Base-by-base conservation (phyloP, 1,140 invertebrate species). In the Drosophila sturtevanti region DNA sequence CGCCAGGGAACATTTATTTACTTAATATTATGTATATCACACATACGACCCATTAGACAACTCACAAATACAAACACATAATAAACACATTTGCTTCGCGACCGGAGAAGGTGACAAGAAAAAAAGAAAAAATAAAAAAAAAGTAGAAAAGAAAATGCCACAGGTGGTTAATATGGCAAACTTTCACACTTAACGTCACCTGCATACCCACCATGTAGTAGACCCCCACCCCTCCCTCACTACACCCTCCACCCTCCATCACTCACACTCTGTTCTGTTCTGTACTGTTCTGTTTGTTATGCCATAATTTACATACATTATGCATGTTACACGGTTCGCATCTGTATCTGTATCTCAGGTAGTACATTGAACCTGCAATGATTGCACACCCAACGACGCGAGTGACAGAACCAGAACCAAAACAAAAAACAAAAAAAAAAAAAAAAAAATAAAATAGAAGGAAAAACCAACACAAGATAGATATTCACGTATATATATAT, bases 221-320 rank as follows among this genome's bases (percentile, higher is more conserved):
- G n/a, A 4, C 38, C 7, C 38, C 38, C 38, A n/a, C n/a, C n/a
- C n/a, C n/a, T n/a, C n/a, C n/a, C n/a, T n/a, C n/a, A n/a, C n/a
- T n/a, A n/a, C n/a, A n/a, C n/a, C n/a, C n/a, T n/a, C n/a, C 12
- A 24, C 63, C 51, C 27, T 4, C 51, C 38, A 48, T n/a, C 31
- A 7, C 38, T 35, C 27, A 12, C 11, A 9, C 55, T 58, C 2
- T 38, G 61, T 54, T 63, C n/a, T 41, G 44, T 41, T 22, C 56
- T 48, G 63, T 54, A 63, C 56, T 71, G 34, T n/a, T n/a, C n/a
- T 68, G 54, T 73, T 71, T 73, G 68, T 79, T 89, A 77, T 87
- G 68, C 67, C 72, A 82, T 89, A 82, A 87, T 87, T 87, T 87
- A 79, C 84, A 89, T 87, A 89, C 76, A 89, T 89, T 89, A 82